Conservation (phyloP, 2,797 vertebrate genomes). For the Ceryle rudis region DNA sequence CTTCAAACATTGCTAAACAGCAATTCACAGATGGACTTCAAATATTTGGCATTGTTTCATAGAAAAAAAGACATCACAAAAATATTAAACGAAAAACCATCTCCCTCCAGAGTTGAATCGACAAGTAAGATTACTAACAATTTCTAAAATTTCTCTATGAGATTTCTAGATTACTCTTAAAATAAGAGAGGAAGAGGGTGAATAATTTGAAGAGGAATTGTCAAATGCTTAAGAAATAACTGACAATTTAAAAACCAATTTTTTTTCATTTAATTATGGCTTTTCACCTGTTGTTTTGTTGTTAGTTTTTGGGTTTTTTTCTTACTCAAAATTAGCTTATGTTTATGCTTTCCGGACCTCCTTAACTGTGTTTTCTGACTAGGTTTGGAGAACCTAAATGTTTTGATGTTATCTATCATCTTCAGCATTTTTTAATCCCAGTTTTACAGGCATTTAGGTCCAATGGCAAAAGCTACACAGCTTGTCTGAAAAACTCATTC, state of each 20-base stretch:
- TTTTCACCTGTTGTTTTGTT: neutral
- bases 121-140: neutral
- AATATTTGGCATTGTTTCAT: neutral
- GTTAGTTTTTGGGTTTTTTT: neutral
- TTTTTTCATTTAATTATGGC: neutral
- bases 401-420: neutral
- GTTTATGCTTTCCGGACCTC: neutral
- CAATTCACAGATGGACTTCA: neutral
- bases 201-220: neutral
- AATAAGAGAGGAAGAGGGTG: neutral
- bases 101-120: neutral
- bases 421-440: neutral
- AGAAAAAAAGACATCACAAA: neutral
- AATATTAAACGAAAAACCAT: neutral
- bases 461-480: neutral
- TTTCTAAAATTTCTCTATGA: neutral
- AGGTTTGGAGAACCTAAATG: neutral
- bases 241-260: neutral
- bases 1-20: neutral
- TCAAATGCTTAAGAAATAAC: neutral
- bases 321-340: neutral
- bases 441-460: neutral
- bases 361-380: neutral
- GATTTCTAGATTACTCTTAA: neutral
- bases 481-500: neutral